phyloP scores from a whole-genome alignment of 2,888 invertebrate species.

The Drosophila mimetica region DNA sequence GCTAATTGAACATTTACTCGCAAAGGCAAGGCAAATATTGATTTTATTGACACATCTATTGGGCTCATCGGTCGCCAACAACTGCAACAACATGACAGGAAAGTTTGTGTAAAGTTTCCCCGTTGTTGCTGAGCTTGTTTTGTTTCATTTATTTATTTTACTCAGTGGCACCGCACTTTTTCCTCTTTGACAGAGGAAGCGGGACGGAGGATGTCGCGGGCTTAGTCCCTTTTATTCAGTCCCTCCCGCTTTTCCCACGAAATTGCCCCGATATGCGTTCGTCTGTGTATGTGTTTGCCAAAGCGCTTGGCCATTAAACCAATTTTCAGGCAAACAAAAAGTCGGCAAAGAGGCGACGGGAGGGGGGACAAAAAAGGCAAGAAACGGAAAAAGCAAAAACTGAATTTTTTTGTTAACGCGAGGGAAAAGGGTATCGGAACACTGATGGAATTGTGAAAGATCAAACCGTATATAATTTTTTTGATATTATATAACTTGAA shows the following conservation, averaged over 20 bases:
- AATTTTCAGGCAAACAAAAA: constrained; percentile 57
- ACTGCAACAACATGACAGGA: constrained; percentile 24
- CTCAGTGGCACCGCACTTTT: constrained; percentile 31
- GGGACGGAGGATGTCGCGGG: constrained; percentile 7
- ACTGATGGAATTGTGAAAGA: not conserved
- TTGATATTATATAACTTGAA: not conserved
- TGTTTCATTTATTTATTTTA: constrained; percentile 45
- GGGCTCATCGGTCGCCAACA: constrained; percentile 24
- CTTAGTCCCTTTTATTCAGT: constrained; percentile 8
- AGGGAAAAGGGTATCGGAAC: constrained; percentile 12
- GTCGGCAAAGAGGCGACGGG: constrained; percentile 1
- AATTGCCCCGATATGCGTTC: constrained; percentile 29
- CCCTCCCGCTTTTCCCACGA: constrained; percentile 13
- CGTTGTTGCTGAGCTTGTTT: constrained; percentile 42
- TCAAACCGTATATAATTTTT: not conserved
- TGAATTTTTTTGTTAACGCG: constrained; percentile 17
- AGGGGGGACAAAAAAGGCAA: constrained; percentile 11
- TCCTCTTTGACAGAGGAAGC: constrained; percentile 27
- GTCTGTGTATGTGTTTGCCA: constrained; percentile 25
- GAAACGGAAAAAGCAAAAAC: constrained; percentile 19
- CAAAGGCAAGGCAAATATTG: constrained; percentile 59
- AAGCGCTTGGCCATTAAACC: constrained; percentile 62
- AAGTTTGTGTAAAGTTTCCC: constrained; percentile 52
- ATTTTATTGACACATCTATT: constrained; percentile 63
- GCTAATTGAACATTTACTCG: constrained; percentile 61